Evolutionary conservation across 1,140 invertebrate species (phyloP).

Genomic region (Fopius arisanus): DNA sequence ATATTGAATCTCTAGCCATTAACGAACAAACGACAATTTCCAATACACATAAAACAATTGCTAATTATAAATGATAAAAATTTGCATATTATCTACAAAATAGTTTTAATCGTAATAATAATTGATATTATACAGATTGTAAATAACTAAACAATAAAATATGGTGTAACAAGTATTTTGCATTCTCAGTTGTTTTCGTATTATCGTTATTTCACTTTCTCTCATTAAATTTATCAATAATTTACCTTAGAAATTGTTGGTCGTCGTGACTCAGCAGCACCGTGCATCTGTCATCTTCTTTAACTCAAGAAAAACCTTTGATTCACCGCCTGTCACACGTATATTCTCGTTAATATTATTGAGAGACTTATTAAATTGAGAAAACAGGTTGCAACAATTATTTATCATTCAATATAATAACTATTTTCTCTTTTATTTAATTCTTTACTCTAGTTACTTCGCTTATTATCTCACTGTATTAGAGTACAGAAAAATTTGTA

Average conservation of each 20-base stretch:
- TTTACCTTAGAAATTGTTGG: slow-evolving; percentile 12
- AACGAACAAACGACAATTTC: background rate
- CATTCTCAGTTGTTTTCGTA: slow-evolving; percentile 33
- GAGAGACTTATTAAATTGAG: background rate
- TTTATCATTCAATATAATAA: slow-evolving; percentile 13
- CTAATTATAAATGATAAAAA: slow-evolving; percentile 31
- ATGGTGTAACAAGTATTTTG: slow-evolving; percentile 57
- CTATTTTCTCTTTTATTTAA: slow-evolving; percentile 28
- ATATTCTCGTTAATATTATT: background rate
- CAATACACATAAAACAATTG: slow-evolving; percentile 18
- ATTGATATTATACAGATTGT: slow-evolving; percentile 65
- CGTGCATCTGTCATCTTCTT: background rate
- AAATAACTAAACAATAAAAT: slow-evolving; percentile 66
- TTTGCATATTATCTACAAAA: slow-evolving; percentile 63
- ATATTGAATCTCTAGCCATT: background rate
- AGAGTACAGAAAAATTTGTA: slow-evolving; percentile 9
- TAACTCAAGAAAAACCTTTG: too few relatives aligned
- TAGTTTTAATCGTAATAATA: slow-evolving; percentile 65
- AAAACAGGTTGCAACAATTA: background rate
- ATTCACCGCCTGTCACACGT: background rate
- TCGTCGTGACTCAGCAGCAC: slow-evolving; percentile 8
- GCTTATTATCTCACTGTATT: slow-evolving; percentile 8
- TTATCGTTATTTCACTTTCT: slow-evolving; percentile 32
- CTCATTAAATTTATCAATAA: slow-evolving; percentile 24
- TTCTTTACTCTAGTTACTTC: slow-evolving; percentile 26